Conservation (phyloP, 2,888 invertebrate species). For the Drosophila setosimentum region DNA sequence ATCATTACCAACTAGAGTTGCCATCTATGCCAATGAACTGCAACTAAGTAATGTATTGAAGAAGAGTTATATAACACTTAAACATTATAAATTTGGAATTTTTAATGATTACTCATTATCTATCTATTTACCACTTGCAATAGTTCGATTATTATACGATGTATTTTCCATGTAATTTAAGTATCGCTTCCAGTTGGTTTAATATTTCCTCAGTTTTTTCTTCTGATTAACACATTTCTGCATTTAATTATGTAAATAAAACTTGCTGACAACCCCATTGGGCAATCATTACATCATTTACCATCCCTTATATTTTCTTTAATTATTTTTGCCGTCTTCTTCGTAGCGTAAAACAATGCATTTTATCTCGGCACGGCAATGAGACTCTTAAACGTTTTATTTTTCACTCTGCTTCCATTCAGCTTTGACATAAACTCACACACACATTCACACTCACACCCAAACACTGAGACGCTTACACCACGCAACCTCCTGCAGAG, state of each 20-base stretch:
- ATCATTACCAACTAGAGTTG: constrained; percentile 55
- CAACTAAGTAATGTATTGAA: background rate
- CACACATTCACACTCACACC: constrained; percentile 31
- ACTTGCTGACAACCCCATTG: constrained; percentile 59
- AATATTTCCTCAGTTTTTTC: background rate
- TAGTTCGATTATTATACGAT: background rate
- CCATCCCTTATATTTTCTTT: constrained; percentile 39
- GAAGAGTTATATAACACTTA: no score
- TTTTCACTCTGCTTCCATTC: constrained; percentile 62
- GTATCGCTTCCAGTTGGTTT: background rate
- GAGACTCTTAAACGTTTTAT: constrained; percentile 76
- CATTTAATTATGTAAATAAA: constrained; percentile 10
- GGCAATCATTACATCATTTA: constrained; percentile 48
- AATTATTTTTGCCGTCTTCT: constrained; percentile 27
- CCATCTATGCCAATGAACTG: constrained; percentile 5
- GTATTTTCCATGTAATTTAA: background rate
- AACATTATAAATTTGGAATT: no score
- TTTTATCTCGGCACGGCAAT: constrained; percentile 69
- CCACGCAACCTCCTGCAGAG: constrained; percentile 32
- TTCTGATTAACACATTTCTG: background rate
- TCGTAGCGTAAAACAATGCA: constrained; percentile 68
- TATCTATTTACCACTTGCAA: background rate
- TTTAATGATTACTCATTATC: background rate
- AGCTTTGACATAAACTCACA: constrained; percentile 63
- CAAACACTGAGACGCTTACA: constrained; percentile 41